Percentiles rank a stretch among this genome's conserved stretches.
Evolutionary conservation across 2,113 vertebrate genomes (phyloP).

Genomic region (Atrichornis clamosus): DNA sequence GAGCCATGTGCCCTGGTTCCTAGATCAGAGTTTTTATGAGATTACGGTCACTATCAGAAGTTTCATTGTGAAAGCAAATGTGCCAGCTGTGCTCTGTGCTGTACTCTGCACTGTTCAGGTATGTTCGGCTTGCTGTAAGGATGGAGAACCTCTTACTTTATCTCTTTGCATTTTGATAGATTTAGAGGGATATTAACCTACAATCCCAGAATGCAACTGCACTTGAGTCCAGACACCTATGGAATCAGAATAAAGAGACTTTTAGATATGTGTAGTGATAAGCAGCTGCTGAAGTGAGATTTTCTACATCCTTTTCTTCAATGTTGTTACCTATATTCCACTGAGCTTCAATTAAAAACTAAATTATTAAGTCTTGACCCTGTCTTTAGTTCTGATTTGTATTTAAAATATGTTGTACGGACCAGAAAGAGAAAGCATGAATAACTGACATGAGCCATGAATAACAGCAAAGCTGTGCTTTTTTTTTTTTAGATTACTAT

Average conservation of each 20-base stretch:
- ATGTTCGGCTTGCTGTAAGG: background rate
- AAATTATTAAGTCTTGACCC: conserved; percentile 27
- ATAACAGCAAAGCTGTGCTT: background rate
- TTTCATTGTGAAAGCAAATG: background rate
- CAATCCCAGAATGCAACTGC: background rate
- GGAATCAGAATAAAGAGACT: conserved; percentile 3
- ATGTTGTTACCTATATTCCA: background rate
- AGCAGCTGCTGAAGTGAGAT: conserved; percentile 8
- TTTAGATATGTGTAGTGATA: background rate
- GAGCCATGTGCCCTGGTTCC: background rate
- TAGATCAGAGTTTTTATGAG: background rate
- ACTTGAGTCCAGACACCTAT: background rate
- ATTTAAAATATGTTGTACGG: conserved; percentile 29
- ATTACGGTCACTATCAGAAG: background rate
- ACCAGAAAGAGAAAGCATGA: background rate
- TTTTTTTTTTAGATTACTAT: conserved; percentile 47
- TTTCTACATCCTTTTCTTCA: background rate
- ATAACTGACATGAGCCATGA: background rate
- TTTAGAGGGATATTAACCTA: background rate
- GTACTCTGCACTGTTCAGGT: background rate
- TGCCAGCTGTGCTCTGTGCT: background rate
- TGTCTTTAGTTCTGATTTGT: conserved; percentile 17
- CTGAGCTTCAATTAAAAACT: conserved; percentile 39
- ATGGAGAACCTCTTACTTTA: background rate
- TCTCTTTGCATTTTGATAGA: background rate